phyloP scores from a whole-genome alignment of 2,888 invertebrate genomes.

The Callyntrura sp. region DNA sequence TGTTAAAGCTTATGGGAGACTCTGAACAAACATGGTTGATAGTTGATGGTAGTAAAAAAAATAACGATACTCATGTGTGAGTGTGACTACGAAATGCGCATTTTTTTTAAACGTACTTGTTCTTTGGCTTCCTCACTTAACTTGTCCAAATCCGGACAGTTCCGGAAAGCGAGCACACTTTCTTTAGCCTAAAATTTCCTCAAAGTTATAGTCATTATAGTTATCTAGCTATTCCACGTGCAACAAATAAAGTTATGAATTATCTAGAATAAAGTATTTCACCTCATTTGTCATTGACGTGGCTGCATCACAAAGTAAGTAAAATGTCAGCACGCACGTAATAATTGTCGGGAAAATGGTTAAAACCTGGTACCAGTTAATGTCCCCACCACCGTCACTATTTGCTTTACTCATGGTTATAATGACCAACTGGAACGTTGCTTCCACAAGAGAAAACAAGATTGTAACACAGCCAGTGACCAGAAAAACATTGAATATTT shows the following conservation, averaged over 20 bases:
- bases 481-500: conserved; percentile 25
- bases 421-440: conserved; percentile 8
- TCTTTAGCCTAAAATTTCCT: conserved; percentile 24
- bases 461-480: not conserved
- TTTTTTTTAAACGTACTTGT: conserved; percentile 23
- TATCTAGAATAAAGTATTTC: too few species aligned
- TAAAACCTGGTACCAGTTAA: conserved; percentile 2
- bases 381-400: not conserved
- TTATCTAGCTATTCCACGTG: too few species aligned
- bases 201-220: too few species aligned
- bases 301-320: conserved; percentile 51
- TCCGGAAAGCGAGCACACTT: conserved; percentile 25
- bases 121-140: conserved; percentile 7
- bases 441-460: not conserved
- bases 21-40: too few species aligned
- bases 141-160: conserved; percentile 20
- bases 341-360: conserved; percentile 1
- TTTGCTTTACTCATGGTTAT: not conserved
- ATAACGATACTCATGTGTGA: too few species aligned
- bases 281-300: conserved; percentile 56
- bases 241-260: too few species aligned
- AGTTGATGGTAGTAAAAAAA: too few species aligned
- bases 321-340: conserved; percentile 19
- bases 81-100: too few species aligned
- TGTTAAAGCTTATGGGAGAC: too few species aligned